Evolutionary conservation across 2,888 invertebrate genomes (phyloP).

Genomic region (Dysmachus trigonus): DNA sequence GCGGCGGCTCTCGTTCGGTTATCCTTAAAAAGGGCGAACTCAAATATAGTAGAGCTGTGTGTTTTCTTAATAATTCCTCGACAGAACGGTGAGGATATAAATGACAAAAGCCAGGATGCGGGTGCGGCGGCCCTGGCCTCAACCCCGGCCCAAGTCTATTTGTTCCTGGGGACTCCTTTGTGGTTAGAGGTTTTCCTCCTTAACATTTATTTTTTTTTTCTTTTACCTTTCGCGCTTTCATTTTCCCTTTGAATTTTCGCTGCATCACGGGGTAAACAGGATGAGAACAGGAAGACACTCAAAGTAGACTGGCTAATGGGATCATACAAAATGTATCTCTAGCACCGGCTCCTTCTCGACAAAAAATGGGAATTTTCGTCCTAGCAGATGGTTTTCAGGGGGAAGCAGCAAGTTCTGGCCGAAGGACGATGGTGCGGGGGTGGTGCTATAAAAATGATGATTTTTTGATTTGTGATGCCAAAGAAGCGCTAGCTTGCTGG

Average conservation of each 20-base stretch:
- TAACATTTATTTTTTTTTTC: not conserved
- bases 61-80: constrained; percentile 19
- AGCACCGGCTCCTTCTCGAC: not conserved
- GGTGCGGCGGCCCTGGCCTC: no score
- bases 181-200: not conserved
- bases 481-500: not conserved
- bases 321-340: not conserved
- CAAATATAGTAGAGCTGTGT: constrained; percentile 6
- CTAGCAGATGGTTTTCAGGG: not conserved
- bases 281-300: not conserved
- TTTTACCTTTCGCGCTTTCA: not conserved
- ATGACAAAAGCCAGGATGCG: not conserved
- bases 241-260: not conserved
- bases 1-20: not conserved
- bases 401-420: not conserved
- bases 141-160: not conserved
- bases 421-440: not conserved
- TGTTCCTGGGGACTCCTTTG: not conserved
- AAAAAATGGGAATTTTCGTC: not conserved
- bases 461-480: not conserved
- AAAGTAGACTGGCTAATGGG: not conserved
- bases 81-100: not conserved
- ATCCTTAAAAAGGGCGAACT: not conserved
- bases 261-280: not conserved
- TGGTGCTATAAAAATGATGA: not conserved